These are phyloP conservation scores for Papilio helenus DNA, from an alignment of 1,140 invertebrate genomes.

Conservation along the genomic window DNA sequence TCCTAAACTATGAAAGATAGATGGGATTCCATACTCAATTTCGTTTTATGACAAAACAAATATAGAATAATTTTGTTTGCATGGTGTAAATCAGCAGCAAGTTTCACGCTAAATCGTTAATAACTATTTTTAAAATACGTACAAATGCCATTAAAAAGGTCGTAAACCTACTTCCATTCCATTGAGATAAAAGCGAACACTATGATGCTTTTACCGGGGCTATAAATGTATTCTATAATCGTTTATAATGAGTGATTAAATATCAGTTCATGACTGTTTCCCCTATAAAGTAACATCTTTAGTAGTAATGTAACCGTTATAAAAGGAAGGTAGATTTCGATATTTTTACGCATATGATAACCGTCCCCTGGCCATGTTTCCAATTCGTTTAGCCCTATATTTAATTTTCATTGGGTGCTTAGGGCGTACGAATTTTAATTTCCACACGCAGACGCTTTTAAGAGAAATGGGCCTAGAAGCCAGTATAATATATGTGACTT, in stretches of 20 bases:
- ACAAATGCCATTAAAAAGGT: not conserved
- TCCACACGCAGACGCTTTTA: not conserved
- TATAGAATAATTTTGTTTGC: too few species aligned
- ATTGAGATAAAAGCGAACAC: not conserved
- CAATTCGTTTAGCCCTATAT: too few species aligned
- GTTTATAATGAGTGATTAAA: not conserved
- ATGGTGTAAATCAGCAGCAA: too few species aligned
- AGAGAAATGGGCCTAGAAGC: not conserved
- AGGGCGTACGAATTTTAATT: too few species aligned
- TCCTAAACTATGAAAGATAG: not conserved
- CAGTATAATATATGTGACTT: conserved; percentile 40
- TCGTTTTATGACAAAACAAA: too few species aligned
- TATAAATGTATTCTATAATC: conserved; percentile 1
- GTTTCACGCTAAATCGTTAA: conserved; percentile 12
- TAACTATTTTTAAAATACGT: conserved; percentile 17
- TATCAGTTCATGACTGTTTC: not conserved
- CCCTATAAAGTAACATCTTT: not conserved
- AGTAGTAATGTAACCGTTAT: not conserved
- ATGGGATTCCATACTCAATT: too few species aligned
- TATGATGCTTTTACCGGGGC: not conserved
- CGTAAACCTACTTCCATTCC: conserved; percentile 11
- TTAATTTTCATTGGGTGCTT: too few species aligned
- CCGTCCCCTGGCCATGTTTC: too few species aligned
- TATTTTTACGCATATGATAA: too few species aligned
- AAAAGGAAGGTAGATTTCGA: not conserved